Base-by-base conservation (phyloP, 2,113 vertebrate species). In the Tinamus guttatus region DNA sequence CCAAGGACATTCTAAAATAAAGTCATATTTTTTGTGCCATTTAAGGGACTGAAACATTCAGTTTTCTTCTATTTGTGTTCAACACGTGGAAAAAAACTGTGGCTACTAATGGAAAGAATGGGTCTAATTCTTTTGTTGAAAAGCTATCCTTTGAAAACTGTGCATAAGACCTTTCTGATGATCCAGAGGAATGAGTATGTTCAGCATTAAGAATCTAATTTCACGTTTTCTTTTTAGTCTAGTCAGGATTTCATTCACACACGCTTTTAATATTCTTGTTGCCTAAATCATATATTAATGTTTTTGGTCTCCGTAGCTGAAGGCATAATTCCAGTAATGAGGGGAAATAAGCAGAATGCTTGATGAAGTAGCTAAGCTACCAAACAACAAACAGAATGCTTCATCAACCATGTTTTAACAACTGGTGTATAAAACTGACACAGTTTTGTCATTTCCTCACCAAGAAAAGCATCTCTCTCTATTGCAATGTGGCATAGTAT, bases 281-380 rank as follows among this genome's bases (percentile, higher is more conserved):
- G 84, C 81, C 91, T 95, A 93, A 94, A 97, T 92, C 75, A 80
- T 93, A 65, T 91, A 97, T 95, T 96, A 97, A 96, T 94, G 88
- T 34, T 95, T 96, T 63, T 87, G 81, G 85, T 95, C 81, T 96
- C 74, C 0, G 0, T 95, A 92, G 96, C 95, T 97, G 95, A 97
- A 97, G 95, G 91, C 93, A 91, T 94, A 94, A 95, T 97, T 97
- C 95, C 90, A 90, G 75, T 97, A 97, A 97, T 97, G 93, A 97
- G 54, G 22, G 63, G 49, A 97, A 95, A 95, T 97, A 95, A 95
- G 90, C 84, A 93, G 96, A 97, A 97, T 97, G 90, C 81, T 81
- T 96, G 96, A 96, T 96, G 88, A 97, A 96, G 93, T 80, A 92
- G 76, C 90, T 96, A 93, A 96, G 86, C 88, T 92, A 80, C 86